Base-by-base conservation (phyloP, 2,797 vertebrate species). In the Neosalanx taihuensis region DNA sequence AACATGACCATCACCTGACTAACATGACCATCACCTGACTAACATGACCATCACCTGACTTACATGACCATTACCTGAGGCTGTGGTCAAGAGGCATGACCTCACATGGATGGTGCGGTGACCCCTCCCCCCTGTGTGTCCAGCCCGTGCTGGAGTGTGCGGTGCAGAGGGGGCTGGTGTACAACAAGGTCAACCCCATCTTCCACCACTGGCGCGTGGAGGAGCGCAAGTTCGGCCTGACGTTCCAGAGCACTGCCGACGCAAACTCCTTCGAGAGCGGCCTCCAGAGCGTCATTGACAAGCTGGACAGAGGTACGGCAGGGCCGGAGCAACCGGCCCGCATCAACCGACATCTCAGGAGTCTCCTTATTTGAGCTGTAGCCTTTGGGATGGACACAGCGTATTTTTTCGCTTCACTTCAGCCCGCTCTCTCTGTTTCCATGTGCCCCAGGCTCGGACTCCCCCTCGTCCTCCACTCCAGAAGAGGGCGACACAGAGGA, bases 161-260 rank as follows among this genome's bases (percentile, higher is more conserved):
- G 0, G 91, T 97, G 81, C 94, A 93, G 84, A 94, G 89, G 83
- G 95, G 94, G 69, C 83, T 97, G 72, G 93, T 96, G 77, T 96
- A 97, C 90, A 96, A 96, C 91, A 97, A 97, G 85, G 96, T 96
- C 84, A 97, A 95, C 85, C 96, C 95, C 84, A 96, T 97, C 91
- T 97, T 97, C 89, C 96, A 97, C 84, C 96, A 97, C 86, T 97
- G 96, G 96, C 94, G 94, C 76, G 92, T 97, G 56, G 95, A 95
- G 29, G 94, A 97, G 76, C 92, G 91, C 82, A 97, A 95, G 89
- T 96, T 97, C 72, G 96, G 95, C 76, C 93, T 97, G 75, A 97
- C 95, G 0, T 97, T 97, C 91, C 96, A 96, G 92, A 97, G 94
- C 85, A 94, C 95, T 0, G 94, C 94, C 0, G 96, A 97, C 3